Evolutionary conservation across 2,888 invertebrate genomes (phyloP), one percentile per base, ranked within the genome.

Genomic region (Agrochola litura): DNA sequence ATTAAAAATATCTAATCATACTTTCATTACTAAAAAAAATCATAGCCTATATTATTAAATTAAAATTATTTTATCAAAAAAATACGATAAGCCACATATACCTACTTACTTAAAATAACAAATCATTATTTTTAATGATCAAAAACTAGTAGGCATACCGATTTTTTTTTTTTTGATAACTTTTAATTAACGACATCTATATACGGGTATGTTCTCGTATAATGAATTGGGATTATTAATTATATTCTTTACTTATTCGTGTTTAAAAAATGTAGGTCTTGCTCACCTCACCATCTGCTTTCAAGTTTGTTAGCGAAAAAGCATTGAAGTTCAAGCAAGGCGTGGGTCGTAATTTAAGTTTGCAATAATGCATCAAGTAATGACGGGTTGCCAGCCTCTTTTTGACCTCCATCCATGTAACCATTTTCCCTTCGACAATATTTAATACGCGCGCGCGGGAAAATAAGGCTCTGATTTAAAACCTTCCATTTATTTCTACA

Each of bases 341-440:
- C 79, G 78, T 74, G 74, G 64, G 76, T 86, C 78, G 85, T 85
- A 86, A 86, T 81, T 82, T 82, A 79, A 83, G 76, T 81, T 85
- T 56, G 85, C 87, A 88, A 85, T 87, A 87, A 85, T 80, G 85
- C 77, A 79, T 79, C 86, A 79, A 76, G 88, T 85, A 86, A 87
- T 85, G 81, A 83, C 66, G 72, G 82, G 87, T 79, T 85, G 85
- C 85, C 83, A 84, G 83, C 79, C 81, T 83, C 73, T 86, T 88
- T 88, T 88, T 83, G 88, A 85, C 52, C 80, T 73, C 70, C 82
- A 75, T 73, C 70, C 82, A 75, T 81, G 81, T 80, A 85, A 82
- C 83, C 80, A 82, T 86, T 87, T 86, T 86, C 83, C 74, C 69
- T 77, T 67, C 73, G 65, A 77, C 82, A 79, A 77, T 81, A 85